A percentile compares a stretch with the other conserved stretches of the same genome.
These are phyloP conservation scores for Tetraneura akinire DNA, from an alignment of 1,140 invertebrate species.

Conservation along the genomic window DNA sequence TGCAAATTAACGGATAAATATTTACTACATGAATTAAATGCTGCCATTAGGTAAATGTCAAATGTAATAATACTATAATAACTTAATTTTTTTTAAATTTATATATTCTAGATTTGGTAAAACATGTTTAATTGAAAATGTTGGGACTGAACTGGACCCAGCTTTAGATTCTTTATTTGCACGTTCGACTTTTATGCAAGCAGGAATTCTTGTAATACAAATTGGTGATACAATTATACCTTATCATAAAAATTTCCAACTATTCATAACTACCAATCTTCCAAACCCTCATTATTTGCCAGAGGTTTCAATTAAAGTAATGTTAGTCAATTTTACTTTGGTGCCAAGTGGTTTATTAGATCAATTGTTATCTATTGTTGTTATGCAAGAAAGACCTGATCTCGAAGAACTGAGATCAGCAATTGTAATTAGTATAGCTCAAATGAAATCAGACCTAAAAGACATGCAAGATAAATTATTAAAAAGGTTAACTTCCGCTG, in stretches of 20 bases:
- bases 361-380: constrained; percentile 81
- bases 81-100: too few species aligned
- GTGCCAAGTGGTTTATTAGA: constrained; percentile 73
- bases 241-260: constrained; percentile 81
- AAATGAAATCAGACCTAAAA: constrained; percentile 85
- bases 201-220: constrained; percentile 77
- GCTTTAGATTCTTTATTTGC: constrained; percentile 74
- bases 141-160: constrained; percentile 42
- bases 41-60: constrained; percentile 71
- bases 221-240: constrained; percentile 80
- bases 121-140: constrained; percentile 12
- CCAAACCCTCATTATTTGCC: constrained; percentile 90
- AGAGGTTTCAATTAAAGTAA: constrained; percentile 83
- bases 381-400: constrained; percentile 85
- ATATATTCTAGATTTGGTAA: neutral
- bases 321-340: constrained; percentile 24
- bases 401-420: constrained; percentile 92
- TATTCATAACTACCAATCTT: constrained; percentile 88
- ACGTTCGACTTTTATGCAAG: constrained; percentile 78
- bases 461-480: constrained; percentile 95
- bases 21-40: constrained; percentile 71
- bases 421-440: constrained; percentile 84
- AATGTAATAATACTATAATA: constrained; percentile 50
- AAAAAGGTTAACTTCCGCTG: constrained; percentile 81
- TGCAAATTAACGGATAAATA: constrained; percentile 71